A percentile compares a stretch with the other conserved stretches of the same genome.
These are phyloP conservation scores for Triplophysa siluroides DNA, from an alignment of 2,113 vertebrate species.

Conservation along the genomic window DNA sequence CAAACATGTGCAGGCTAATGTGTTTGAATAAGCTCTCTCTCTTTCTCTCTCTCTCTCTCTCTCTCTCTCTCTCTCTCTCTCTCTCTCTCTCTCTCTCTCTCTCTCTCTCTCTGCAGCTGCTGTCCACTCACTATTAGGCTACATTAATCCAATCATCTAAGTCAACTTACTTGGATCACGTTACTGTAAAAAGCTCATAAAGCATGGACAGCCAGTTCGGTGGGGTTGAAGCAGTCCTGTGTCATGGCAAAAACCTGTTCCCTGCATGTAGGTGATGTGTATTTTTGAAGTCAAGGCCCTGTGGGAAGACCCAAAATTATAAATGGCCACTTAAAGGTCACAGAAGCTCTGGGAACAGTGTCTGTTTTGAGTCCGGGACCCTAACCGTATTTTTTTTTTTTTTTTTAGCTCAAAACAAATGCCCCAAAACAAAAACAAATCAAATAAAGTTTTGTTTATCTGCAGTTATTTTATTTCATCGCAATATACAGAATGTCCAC, in stretches of 20 bases:
- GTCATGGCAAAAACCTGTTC: constrained; percentile 36
- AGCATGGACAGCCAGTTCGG: constrained; percentile 38
- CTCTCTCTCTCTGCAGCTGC: neutral
- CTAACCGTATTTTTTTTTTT: constrained; percentile 64
- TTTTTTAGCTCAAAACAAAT: constrained; percentile 49
- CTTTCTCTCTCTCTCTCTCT: no score
- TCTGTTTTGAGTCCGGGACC: constrained; percentile 62
- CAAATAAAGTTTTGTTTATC: constrained; percentile 35
- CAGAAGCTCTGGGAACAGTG: constrained; percentile 63
- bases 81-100: no score
- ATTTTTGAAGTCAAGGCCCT: constrained; percentile 61
- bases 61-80: neutral
- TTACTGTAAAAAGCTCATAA: constrained; percentile 55
- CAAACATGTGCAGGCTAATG: constrained; percentile 13
- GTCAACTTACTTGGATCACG: constrained; percentile 32
- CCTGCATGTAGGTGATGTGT: constrained; percentile 51
- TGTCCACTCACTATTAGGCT: neutral
- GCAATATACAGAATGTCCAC: no score
- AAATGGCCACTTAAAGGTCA: constrained; percentile 68
- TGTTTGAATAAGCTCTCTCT: constrained; percentile 25
- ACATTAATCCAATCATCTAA: constrained; percentile 37
- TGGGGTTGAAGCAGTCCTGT: constrained; percentile 32
- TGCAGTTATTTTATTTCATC: neutral
- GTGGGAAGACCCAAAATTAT: constrained; percentile 73
- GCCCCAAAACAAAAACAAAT: constrained; percentile 47